Evolutionary conservation across 1,140 invertebrate genomes (phyloP).

Genomic region (Antheraea mylitta): DNA sequence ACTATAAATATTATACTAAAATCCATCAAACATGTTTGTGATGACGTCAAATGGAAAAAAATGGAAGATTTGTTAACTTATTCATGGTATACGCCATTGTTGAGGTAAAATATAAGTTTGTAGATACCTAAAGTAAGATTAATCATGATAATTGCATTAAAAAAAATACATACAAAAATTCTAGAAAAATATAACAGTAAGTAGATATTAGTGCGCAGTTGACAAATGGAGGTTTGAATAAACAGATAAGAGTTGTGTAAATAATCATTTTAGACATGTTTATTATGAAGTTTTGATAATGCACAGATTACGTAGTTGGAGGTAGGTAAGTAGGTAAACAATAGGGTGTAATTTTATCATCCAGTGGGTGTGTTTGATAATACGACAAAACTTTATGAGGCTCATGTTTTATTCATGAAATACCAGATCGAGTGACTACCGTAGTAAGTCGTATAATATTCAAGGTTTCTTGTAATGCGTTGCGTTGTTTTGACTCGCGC

Average conservation of each 20-base stretch:
- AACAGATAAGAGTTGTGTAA: constrained; percentile 9
- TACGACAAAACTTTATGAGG: background rate
- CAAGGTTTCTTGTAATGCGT: constrained; percentile 49
- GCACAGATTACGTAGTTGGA: background rate
- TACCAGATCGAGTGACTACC: constrained; percentile 18
- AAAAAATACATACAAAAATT: background rate
- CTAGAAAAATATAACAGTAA: background rate
- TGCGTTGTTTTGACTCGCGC: constrained; percentile 40
- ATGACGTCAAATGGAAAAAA: too few species aligned
- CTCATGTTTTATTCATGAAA: background rate
- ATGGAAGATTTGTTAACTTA: too few species aligned
- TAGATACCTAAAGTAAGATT: background rate
- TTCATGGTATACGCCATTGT: too few species aligned
- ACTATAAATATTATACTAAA: too few species aligned
- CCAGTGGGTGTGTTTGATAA: constrained; percentile 38
- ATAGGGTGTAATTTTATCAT: constrained; percentile 28
- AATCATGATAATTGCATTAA: background rate
- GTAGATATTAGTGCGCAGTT: background rate
- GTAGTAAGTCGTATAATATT: constrained; percentile 37
- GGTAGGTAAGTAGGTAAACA: constrained; percentile 11
- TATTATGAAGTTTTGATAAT: constrained; percentile 9
- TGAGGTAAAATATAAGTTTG: too few species aligned
- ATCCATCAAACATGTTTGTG: too few species aligned
- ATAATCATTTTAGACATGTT: background rate
- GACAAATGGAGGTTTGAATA: background rate